Percentiles rank a stretch among this genome's conserved stretches.
These are phyloP conservation scores for Torymus auratus DNA, from an alignment of 2,888 invertebrate species.

Conservation along the genomic window DNA sequence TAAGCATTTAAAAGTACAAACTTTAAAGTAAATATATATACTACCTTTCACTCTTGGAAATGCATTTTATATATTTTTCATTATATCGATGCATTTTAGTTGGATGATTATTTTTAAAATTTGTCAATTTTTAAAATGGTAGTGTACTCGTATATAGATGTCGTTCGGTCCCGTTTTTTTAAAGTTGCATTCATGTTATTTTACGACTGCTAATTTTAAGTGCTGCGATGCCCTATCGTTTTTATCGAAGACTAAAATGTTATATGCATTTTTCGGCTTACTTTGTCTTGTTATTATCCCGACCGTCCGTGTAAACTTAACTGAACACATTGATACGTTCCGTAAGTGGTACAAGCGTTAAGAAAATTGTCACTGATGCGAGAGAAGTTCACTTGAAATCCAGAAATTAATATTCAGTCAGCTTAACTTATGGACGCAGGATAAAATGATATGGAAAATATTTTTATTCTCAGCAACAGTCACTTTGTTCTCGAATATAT, in stretches of 20 bases:
- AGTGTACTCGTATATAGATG: too few relatives aligned
- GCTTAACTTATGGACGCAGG: too few relatives aligned
- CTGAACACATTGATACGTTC: constrained; percentile 26
- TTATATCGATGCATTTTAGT: not conserved
- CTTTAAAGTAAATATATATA: not conserved
- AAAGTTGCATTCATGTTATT: not conserved
- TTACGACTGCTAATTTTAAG: constrained; percentile 26
- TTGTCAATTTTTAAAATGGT: too few relatives aligned
- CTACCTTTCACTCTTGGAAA: not conserved
- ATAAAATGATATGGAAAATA: too few relatives aligned
- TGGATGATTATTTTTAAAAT: not conserved
- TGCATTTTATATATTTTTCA: constrained; percentile 9
- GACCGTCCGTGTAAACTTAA: constrained; percentile 38
- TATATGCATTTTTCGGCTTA: constrained; percentile 30
- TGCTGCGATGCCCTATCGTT: constrained; percentile 10
- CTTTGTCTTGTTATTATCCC: constrained; percentile 21
- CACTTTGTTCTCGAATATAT: not conserved
- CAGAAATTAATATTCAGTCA: constrained; percentile 3
- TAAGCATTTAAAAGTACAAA: constrained; percentile 20
- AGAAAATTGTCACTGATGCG: not conserved
- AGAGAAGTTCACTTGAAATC: constrained; percentile 18
- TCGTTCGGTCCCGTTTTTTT: too few relatives aligned
- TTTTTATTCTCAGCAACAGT: not conserved
- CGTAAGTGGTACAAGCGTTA: constrained; percentile 16
- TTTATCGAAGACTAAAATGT: constrained; percentile 12